Conservation (phyloP, 2,888 invertebrate genomes). For the Pristionchus entomophagus region DNA sequence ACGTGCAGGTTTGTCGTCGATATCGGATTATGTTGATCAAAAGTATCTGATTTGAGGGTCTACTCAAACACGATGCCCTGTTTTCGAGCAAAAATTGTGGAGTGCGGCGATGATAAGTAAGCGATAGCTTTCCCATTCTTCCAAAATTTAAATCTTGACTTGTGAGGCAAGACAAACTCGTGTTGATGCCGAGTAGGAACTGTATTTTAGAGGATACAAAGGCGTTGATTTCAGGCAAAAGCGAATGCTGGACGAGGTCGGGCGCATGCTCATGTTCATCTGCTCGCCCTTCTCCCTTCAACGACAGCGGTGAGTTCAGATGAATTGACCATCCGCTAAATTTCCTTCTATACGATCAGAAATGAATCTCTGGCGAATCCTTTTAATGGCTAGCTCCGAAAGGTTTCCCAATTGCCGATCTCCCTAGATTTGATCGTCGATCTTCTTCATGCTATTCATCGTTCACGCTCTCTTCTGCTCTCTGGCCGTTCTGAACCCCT, state of each 20-base stretch:
- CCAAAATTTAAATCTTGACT: not conserved
- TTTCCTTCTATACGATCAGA: not conserved
- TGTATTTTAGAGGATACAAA: not conserved
- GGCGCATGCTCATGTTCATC: slow-evolving; percentile 73
- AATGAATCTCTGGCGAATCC: too few species aligned
- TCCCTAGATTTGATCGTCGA: not conserved
- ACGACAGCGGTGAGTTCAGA: slow-evolving; percentile 60
- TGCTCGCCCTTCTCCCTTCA: slow-evolving; percentile 72
- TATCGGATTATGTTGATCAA: not conserved
- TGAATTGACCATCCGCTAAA: not conserved
- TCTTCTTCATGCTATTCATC: not conserved
- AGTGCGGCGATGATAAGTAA: slow-evolving; percentile 71
- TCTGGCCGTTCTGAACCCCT: not conserved
- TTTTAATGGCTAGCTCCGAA: too few species aligned
- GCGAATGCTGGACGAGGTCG: slow-evolving; percentile 69
- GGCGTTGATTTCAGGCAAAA: slow-evolving; percentile 56
- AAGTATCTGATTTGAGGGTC: slow-evolving; percentile 56
- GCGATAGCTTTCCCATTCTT: not conserved
- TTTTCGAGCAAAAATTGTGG: slow-evolving; percentile 69
- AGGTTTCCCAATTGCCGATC: too few species aligned
- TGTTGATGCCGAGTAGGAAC: too few species aligned
- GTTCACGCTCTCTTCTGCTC: not conserved
- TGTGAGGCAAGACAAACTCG: too few species aligned
- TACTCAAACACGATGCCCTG: slow-evolving; percentile 73
- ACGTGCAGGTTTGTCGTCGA: slow-evolving; percentile 69